Base-by-base conservation (phyloP, 2,888 invertebrate species). In the Drosophila pseudotalamancana region DNA sequence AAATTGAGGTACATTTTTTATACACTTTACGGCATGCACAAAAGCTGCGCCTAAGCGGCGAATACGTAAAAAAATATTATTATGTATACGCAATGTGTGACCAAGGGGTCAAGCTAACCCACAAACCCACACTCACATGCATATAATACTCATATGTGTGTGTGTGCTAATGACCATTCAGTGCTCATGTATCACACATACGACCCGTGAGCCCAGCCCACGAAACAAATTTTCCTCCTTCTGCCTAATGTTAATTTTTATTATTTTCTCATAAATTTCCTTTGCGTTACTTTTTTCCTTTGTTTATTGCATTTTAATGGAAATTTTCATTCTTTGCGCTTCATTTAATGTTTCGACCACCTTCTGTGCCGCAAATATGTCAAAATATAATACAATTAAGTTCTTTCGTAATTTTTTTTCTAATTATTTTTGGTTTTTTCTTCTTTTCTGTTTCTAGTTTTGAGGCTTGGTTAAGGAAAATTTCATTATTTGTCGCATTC, bases 291-390 rank as follows among this genome's bases (percentile, higher is more conserved):
- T 34, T 54, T 32, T 27, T 51, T 53, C 18, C 2, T 53, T 27
- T 50, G 9, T 76, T 84, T 84, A 84, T 86, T 84, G 83, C 83
- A 86, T 83, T 83, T 84, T 84, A 83, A 84, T 84, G 86, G 72
- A 80, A 84, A 84, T 83, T 77, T 75, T 54, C 46, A 5, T 9
- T 11, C 27, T 9, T 39, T 43, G 27, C 35, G 12, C 50, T 16
- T 69, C 57, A 29, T 45, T 56, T 48, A 57, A n/a, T 55, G 32
- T 11, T 34, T 51, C 40, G 51, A 46, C 73, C 77, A 39, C 84
- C 81, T 60, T 62, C 74, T 68, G 77, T 57, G 82, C 53, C n/a
- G 49, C 67, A 66, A 77, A 83, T 80, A 72, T 62, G 83, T 60
- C 57, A 63, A 72, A 42, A 35, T 35, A 18, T 11, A 45, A 14